These are phyloP conservation scores for Trogon melanurus DNA, from an alignment of 2,113 vertebrate species.

Conservation along the genomic window DNA sequence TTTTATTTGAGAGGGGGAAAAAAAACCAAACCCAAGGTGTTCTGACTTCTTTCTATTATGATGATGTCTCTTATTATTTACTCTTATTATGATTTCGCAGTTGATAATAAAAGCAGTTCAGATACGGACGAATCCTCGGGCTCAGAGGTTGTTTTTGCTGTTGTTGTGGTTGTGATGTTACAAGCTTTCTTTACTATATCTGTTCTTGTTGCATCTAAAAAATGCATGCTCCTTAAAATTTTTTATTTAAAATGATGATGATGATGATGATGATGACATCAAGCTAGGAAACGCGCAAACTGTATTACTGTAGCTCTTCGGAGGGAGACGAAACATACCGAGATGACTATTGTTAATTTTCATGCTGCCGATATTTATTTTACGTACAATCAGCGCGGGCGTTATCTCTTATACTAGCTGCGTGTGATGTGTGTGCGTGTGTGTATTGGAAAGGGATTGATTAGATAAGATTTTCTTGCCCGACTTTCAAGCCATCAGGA, in stretches of 20 bases:
- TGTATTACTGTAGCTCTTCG: neutral
- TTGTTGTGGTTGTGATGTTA: constrained; percentile 65
- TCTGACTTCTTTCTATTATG: constrained; percentile 24
- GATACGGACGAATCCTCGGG: constrained; percentile 46
- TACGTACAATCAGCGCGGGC: neutral
- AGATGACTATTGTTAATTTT: constrained; percentile 5
- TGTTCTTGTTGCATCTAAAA: constrained; percentile 49
- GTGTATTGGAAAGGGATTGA: neutral
- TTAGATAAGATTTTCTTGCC: constrained; percentile 21
- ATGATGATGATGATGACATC: neutral
- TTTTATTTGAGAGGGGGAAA: constrained; percentile 34
- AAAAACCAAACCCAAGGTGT: neutral
- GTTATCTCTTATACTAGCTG: neutral
- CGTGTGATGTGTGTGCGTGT: neutral
- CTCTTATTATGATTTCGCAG: neutral
- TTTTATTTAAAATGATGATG: neutral
- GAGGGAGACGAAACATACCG: neutral
- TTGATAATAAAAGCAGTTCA: constrained; percentile 61
- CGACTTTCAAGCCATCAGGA: constrained; percentile 26
- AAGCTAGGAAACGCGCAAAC: neutral
- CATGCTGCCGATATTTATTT: constrained; percentile 23
- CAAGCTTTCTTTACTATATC: constrained; percentile 50
- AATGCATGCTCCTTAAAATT: constrained; percentile 43
- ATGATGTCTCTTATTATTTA: constrained; percentile 51
- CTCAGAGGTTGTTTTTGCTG: constrained; percentile 51